Conservation (phyloP, 1,140 invertebrate genomes). For the Euwallacea fornicatus region DNA sequence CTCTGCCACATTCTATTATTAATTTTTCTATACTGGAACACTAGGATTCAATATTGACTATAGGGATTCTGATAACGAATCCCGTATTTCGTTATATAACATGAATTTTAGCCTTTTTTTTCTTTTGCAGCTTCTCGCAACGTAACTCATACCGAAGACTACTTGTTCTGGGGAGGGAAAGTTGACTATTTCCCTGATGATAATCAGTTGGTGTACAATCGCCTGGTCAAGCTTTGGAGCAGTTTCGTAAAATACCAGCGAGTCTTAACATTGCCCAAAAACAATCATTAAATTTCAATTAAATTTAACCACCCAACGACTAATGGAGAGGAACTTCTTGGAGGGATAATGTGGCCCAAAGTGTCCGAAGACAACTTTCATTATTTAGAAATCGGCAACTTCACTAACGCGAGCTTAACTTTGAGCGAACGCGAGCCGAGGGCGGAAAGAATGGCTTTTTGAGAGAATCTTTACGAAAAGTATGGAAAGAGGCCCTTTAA, state of each 20-base stretch:
- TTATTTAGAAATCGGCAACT: conserved; percentile 34
- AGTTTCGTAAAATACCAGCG: conserved; percentile 68
- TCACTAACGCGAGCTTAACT: conserved; percentile 8
- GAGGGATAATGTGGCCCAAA: conserved; percentile 33
- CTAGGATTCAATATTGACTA: conserved; percentile 15
- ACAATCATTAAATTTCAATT: conserved; percentile 18
- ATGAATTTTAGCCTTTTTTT: background rate
- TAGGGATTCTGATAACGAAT: background rate
- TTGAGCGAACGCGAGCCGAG: conserved; percentile 14
- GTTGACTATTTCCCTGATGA: conserved; percentile 3
- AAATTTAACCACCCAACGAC: conserved; percentile 29
- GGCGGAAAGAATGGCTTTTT: conserved; percentile 52
- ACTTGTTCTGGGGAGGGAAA: conserved; percentile 11
- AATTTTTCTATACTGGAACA: conserved; percentile 42
- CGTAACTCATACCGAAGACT: conserved; percentile 33
- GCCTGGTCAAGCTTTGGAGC: conserved; percentile 63
- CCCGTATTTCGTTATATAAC: too few species aligned
- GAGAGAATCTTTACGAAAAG: conserved; percentile 22
- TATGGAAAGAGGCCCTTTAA: conserved; percentile 35
- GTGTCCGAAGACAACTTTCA: conserved; percentile 22
- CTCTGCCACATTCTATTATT: conserved; percentile 41
- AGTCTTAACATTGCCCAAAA: background rate
- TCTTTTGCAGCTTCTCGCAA: conserved; percentile 19
- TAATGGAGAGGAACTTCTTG: conserved; percentile 9
- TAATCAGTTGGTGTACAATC: conserved; percentile 36